phyloP scores from a whole-genome alignment of 2,888 invertebrate species.

The Drosophila niveifrons region DNA sequence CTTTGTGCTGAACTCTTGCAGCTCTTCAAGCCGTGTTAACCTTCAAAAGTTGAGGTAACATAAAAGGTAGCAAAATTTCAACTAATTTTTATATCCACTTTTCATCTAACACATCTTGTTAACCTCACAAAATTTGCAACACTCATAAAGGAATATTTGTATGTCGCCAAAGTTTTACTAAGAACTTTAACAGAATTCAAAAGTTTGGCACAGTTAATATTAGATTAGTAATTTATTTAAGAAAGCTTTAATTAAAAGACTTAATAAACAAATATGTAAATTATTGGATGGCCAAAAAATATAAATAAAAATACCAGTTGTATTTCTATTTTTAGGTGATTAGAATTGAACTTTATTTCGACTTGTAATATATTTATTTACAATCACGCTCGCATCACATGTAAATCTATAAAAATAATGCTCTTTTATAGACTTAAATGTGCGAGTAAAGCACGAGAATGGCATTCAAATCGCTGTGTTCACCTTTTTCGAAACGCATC shows the following conservation, averaged over 20 bases:
- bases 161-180: constrained; percentile 10
- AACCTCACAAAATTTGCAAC: constrained; percentile 7
- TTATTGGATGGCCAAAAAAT: no score
- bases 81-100: constrained; percentile 6
- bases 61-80: background rate
- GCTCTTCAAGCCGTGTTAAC: constrained; percentile 1
- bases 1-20: background rate
- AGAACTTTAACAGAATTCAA: background rate
- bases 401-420: background rate
- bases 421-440: background rate
- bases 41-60: constrained; percentile 1
- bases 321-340: no score
- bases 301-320: no score
- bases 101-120: background rate
- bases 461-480: constrained; percentile 38
- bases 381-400: no score
- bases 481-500: constrained; percentile 44
- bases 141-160: constrained; percentile 1
- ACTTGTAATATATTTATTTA: no score
- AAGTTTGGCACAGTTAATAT: background rate
- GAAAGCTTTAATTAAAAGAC: background rate
- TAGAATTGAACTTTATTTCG: no score
- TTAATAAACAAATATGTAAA: no score
- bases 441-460: constrained; percentile 13
- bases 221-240: no score